Evolutionary conservation across 1,140 invertebrate species (phyloP), one percentile per base, ranked within the genome.

Genomic region (Amphibalanus amphitrite): DNA sequence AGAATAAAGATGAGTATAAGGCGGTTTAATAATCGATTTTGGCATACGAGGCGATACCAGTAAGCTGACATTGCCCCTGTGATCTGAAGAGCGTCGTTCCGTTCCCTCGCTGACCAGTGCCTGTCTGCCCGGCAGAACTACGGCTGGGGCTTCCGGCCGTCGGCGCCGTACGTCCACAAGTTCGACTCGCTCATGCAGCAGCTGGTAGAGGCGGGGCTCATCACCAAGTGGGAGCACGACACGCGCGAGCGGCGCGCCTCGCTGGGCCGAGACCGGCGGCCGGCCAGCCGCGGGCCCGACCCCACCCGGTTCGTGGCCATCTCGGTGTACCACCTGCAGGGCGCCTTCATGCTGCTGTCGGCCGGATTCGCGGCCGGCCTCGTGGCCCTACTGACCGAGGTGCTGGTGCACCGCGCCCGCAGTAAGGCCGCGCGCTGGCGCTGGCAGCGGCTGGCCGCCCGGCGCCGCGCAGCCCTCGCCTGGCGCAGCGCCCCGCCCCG

Each of bases 251-350:
- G 71, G 26, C 72, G 71, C 28, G 73, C 73, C 28, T 69, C 71
- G 3, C 67, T 67, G 59, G 40, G 59, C 28, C 20, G 47, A 6
- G 33, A 4, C 6, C 25, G 30, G 40, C 33, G 69, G 28, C 70
- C 67, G 28, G 69, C 29, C 69, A 67, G 64, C n/a, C 26, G 20
- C 69, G 69, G 23, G 47, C 30, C 25, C 33, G 72, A 1, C 67
- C 69, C 10, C 38, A 69, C 67, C 15, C 29, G 67, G 4, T 29
- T 68, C 28, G 67, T 68, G 23, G 65, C 70, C 67, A 71, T 74
- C 72, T 73, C 73, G 0, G 69, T 74, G 13, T 74, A 73, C 67
- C 73, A 73, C 30, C 67, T 74, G 67, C 72, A 73, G 70, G 73
- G 71, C 67, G 73, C 71, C 29, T 73, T 73, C 38, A 33, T 69